Evolutionary conservation across 2,797 vertebrate genomes (phyloP).

Genomic region (Galagoides demidoff): DNA sequence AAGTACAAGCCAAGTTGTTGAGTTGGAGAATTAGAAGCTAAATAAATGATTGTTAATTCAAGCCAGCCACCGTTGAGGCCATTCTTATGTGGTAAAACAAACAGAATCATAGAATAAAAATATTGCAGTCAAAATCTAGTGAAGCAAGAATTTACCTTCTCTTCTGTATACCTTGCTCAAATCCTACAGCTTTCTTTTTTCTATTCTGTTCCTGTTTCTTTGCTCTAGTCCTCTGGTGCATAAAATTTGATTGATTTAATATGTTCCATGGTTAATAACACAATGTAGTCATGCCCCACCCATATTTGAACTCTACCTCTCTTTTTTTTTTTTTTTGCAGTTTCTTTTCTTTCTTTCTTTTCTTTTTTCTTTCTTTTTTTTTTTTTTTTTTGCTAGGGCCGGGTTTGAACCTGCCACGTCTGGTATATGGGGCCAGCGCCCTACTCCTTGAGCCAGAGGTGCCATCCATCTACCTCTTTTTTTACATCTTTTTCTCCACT

Average conservation of each 20-base stretch:
- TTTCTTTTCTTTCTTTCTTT: too few species aligned
- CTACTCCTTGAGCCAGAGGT: too few species aligned
- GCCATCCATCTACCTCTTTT: neutral
- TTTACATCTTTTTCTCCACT: neutral
- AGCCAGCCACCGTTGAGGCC: neutral
- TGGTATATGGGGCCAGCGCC: too few species aligned
- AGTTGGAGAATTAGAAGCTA: neutral
- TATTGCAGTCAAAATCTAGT: neutral
- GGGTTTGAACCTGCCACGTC: too few species aligned
- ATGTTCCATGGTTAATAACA: neutral
- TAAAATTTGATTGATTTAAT: neutral
- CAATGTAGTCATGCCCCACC: neutral
- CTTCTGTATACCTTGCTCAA: neutral
- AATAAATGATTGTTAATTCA: neutral
- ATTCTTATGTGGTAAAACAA: neutral
- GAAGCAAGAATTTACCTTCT: neutral
- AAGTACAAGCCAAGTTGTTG: neutral
- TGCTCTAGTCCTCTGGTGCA: neutral
- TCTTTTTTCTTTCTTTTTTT: too few species aligned
- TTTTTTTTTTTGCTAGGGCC: too few species aligned
- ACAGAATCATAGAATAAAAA: neutral
- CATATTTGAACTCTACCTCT: neutral
- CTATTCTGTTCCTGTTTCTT: neutral
- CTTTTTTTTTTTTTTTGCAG: neutral
- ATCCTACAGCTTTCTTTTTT: neutral